Evolutionary conservation across 37 sponge, comb jelly and placozoan species (phyloP), one percentile per base, ranked within the genome.

Genomic region (Oscarella lobularis): DNA sequence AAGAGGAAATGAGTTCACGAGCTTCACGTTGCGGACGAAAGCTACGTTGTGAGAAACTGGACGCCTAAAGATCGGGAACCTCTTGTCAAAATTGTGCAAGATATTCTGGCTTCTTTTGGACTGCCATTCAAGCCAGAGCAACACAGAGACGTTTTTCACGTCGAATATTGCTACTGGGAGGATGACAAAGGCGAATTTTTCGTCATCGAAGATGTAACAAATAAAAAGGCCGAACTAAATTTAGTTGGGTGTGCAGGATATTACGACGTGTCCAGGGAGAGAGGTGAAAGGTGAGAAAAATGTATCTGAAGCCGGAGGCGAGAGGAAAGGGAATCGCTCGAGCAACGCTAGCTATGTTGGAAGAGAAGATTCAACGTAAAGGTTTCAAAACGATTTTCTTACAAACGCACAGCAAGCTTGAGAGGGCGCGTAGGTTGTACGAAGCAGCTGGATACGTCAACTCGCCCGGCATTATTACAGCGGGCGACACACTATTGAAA

Each of bases 321-420:
- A 81, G 86, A 38, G 86, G 86, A 39, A 81, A 85, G 39, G 81
- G 76, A 20, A 60, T 85, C 31, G 86, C 82, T 35, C 48, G 77
- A 1, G 32, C 74, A 31, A 36, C 81, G 37, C 41, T 54, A 6
- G 35, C 76, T 77, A 40, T 31, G 38, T 37, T 85, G 55, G 86
- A 85, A 65, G n/a, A 39, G 38, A 30, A 67, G 5, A 85, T 85
- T 37, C 4, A 34, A 38, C 31, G 14, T 33, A 77, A 67, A 73
- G 86, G 86, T 4, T 85, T 81, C 41, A 14, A 35, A 0, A 66
- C 9, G 40, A 74, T 81, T 38, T 73, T 74, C 48, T 33, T 85
- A 0, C 74, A 85, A 69, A 85, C 86, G 2, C 78, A 78, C 31
- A 60, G 75, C 20, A 82, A 81, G 35, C 36, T 85, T 72, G 30